Conservation (phyloP, 2,888 invertebrate genomes). For the Bibio marci region DNA sequence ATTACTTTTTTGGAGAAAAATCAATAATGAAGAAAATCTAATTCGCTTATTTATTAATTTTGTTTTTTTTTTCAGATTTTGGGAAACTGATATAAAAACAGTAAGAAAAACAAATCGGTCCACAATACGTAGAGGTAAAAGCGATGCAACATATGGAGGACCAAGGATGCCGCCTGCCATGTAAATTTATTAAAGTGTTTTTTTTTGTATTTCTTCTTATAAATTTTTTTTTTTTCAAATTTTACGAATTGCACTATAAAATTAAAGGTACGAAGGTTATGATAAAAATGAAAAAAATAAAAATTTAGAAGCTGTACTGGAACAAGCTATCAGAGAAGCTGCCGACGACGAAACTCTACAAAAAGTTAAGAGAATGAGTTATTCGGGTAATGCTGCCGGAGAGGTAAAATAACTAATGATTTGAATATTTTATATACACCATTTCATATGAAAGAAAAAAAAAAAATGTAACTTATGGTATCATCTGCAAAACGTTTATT, state of each 20-base stretch:
- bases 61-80: conserved; percentile 34
- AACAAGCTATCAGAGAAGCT: conserved; percentile 48
- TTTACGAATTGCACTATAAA: background rate
- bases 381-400: conserved; percentile 48
- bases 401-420: conserved; percentile 31
- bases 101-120: conserved; percentile 50
- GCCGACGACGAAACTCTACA: conserved; percentile 49
- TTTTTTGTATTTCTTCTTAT: background rate
- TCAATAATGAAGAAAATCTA: too few species aligned
- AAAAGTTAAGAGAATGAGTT: conserved; percentile 54
- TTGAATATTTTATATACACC: background rate
- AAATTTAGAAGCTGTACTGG: conserved; percentile 40
- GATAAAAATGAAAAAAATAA: conserved; percentile 22
- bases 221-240: background rate
- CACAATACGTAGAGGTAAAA: conserved; percentile 29
- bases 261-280: conserved; percentile 1
- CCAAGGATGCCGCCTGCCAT: background rate
- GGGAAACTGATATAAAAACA: conserved; percentile 65
- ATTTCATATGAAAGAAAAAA: background rate
- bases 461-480: too few species aligned
- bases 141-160: conserved; percentile 12
- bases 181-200: background rate
- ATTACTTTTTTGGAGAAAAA: too few species aligned
- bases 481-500: too few species aligned
- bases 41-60: too few species aligned